Conservation (phyloP, 2,888 invertebrate species). For the Morpho achilles region DNA sequence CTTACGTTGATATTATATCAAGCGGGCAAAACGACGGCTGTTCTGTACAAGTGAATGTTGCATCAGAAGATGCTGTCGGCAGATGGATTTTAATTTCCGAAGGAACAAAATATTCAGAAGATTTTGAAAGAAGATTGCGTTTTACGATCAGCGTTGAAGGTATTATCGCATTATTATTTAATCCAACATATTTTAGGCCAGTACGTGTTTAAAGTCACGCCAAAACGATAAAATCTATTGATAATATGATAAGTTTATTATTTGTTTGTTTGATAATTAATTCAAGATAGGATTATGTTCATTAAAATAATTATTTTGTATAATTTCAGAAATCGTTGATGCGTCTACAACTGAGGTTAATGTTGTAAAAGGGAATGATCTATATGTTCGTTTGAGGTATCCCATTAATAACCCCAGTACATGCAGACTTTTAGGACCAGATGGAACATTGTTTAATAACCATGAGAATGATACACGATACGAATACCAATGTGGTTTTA, state of each 20-base stretch:
- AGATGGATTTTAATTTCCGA: conserved; percentile 54
- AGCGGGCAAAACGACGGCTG: conserved; percentile 37
- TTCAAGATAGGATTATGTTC: neutral
- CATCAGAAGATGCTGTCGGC: conserved; percentile 42
- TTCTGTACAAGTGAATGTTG: conserved; percentile 40
- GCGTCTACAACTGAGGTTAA: conserved; percentile 37
- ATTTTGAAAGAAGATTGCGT: conserved; percentile 48
- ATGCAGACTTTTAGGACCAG: conserved; percentile 46
- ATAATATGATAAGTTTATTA: conserved; percentile 18
- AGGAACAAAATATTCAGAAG: conserved; percentile 30
- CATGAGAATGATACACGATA: conserved; percentile 35
- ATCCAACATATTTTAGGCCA: conserved; percentile 28
- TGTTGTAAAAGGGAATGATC: conserved; percentile 45
- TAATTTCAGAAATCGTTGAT: conserved; percentile 44
- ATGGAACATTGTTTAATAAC: conserved; percentile 27
- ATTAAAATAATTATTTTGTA: conserved; percentile 13
- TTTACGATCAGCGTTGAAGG: conserved; percentile 57
- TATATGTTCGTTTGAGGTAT: conserved; percentile 45
- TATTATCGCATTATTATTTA: conserved; percentile 35
- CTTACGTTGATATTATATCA: conserved; percentile 39
- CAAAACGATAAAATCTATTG: conserved; percentile 42
- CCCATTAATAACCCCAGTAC: conserved; percentile 38
- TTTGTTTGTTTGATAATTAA: conserved; percentile 25
- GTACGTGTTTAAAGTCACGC: conserved; percentile 56
- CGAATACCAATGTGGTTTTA: conserved; percentile 43